Percentiles rank a stretch among this genome's conserved stretches.
Conservation (phyloP, 2,888 invertebrate species). For the Nesidiocoris tenuis region DNA sequence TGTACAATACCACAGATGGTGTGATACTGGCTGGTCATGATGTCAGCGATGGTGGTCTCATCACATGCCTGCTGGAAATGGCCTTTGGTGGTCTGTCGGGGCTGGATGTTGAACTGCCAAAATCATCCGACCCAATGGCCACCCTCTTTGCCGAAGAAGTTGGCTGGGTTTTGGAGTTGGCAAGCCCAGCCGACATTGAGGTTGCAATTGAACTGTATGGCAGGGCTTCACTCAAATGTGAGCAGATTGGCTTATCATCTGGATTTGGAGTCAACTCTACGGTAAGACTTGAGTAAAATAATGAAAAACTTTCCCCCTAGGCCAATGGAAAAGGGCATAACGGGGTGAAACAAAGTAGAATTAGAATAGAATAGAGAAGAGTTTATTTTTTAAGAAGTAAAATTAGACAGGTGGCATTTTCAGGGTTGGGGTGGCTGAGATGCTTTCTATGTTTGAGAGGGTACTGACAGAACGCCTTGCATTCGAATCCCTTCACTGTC, state of each 20-base stretch:
- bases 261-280: slow-evolving; percentile 69
- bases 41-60: slow-evolving; percentile 92
- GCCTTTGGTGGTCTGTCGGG: slow-evolving; percentile 90
- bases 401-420: too few species aligned
- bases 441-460: too few species aligned
- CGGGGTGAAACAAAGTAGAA: too few species aligned
- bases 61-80: slow-evolving; percentile 91
- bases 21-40: slow-evolving; percentile 86
- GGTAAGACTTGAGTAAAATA: slow-evolving; percentile 52
- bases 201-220: slow-evolving; percentile 63
- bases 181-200: slow-evolving; percentile 59
- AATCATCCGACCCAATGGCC: slow-evolving; percentile 57
- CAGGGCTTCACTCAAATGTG: slow-evolving; percentile 63
- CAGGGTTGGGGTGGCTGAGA: too few species aligned
- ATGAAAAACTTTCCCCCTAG: too few species aligned
- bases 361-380: too few species aligned
- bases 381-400: too few species aligned
- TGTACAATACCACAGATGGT: too few species aligned
- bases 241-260: slow-evolving; percentile 66
- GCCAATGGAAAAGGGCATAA: too few species aligned
- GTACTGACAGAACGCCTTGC: too few species aligned
- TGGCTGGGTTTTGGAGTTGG: slow-evolving; percentile 79
- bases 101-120: slow-evolving; percentile 54
- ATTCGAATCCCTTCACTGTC: too few species aligned
- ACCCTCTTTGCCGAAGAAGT: slow-evolving; percentile 82